Base-by-base conservation (phyloP, 2,888 invertebrate species). In the Lagria hirta region DNA sequence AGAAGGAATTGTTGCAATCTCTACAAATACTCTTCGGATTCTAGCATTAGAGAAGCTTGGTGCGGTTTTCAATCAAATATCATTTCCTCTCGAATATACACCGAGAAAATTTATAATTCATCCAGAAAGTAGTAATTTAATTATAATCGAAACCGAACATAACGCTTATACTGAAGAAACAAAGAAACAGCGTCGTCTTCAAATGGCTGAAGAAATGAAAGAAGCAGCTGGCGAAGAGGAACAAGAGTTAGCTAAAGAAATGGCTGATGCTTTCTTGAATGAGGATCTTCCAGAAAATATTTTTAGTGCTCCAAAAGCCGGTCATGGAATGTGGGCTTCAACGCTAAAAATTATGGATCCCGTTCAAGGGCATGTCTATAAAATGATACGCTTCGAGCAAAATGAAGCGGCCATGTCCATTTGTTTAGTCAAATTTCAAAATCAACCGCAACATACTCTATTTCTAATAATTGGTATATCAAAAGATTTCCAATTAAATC, bases 201-300 rank as follows among this genome's bases (percentile, higher is more conserved):
- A 98, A 76, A 96, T 99, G 92, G 97, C 97, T 0, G 93, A 96
- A 67, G 95, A 98, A 74, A 95, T 98, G 92, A 84, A 94, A 46
- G 95, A 96, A 71, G 94, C 97, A 0, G 97, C 97, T 1, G 95
- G 91, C 0, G 90, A 92, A 26, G 96, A 96, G 54, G 98, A 99
- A 66, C 88, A 91, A 51, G 93, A 96, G 58, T 75, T 98, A 35
- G 98, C 98, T 0, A 87, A 88, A 55, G 96, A 99, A 77, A 93
- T 99, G 87, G 98, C 98, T 0, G 93, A 95, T 60, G 93, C 96
- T 4, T 96, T 98, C 61, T 77, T 99, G 1, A 91, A 90, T 40
- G 97, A 98, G 70, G 87, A 95, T 49, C 74, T 97, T 2, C 94
- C 97, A 1, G 98, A 99, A 73, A 88, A 86, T 61, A 76, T 86